phyloP scores from a whole-genome alignment of 2,113 vertebrate genomes.

The Psittacula cyanocephala region DNA sequence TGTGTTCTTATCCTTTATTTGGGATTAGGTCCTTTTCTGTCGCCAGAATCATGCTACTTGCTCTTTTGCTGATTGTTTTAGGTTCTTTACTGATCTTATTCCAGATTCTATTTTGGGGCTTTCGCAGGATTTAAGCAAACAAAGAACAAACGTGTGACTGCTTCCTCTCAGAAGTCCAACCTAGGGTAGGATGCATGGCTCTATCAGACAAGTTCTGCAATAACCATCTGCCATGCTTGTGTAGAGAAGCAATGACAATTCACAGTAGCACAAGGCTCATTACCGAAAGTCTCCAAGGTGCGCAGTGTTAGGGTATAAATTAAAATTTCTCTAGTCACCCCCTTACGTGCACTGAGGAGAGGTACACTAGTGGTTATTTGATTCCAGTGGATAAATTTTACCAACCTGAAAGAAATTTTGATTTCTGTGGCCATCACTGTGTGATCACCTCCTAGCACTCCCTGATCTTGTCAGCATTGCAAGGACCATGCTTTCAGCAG shows the following conservation, averaged over 20 bases:
- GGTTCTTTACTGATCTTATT: background rate
- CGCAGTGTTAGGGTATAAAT: accelerated
- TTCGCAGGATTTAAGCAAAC: background rate
- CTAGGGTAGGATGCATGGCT: accelerated
- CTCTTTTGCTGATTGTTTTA: background rate
- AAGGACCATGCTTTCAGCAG: background rate
- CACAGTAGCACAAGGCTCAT: background rate
- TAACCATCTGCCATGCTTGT: background rate
- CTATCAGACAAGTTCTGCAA: background rate
- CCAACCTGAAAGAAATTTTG: background rate
- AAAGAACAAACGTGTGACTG: background rate
- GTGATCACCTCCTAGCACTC: background rate
- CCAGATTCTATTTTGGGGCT: background rate
- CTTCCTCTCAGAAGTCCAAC: background rate
- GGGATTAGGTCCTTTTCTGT: background rate
- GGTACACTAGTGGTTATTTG: background rate
- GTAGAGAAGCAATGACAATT: background rate
- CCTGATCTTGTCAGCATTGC: background rate
- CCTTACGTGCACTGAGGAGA: background rate
- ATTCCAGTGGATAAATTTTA: background rate
- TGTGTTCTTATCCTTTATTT: background rate
- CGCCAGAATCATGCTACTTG: background rate
- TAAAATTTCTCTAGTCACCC: background rate
- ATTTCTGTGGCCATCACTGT: background rate
- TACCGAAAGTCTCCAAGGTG: background rate